A percentile compares a stretch with the other conserved stretches of the same genome.
phyloP scores from a whole-genome alignment of 1,140 invertebrate genomes.

The Nilaparvata lugens region DNA sequence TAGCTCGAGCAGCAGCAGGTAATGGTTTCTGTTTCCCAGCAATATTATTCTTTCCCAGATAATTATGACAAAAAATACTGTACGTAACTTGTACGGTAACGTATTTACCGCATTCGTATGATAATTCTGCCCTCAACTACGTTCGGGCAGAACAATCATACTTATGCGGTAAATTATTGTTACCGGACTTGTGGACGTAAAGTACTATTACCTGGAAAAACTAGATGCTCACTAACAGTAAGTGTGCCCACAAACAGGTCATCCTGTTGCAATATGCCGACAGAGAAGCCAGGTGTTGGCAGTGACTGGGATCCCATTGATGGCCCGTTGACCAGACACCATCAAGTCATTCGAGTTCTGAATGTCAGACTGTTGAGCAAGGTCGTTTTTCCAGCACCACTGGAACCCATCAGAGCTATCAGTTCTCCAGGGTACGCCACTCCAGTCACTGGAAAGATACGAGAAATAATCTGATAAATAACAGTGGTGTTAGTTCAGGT shows the following conservation, averaged over 20 bases:
- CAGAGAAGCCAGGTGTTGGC: conserved; percentile 57
- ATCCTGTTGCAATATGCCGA: conserved; percentile 92
- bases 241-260: conserved; percentile 89
- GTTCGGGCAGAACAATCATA: too few relatives aligned
- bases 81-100: too few relatives aligned
- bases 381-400: conserved; percentile 93
- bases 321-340: conserved; percentile 56
- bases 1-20: too few relatives aligned
- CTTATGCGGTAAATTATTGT: too few relatives aligned
- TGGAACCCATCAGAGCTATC: conserved; percentile 87
- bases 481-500: too few relatives aligned
- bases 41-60: too few relatives aligned
- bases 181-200: too few relatives aligned
- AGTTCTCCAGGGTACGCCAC: conserved; percentile 82
- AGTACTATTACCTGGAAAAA: conserved; percentile 61
- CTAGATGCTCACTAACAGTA: conserved; percentile 83
- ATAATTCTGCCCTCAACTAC: too few relatives aligned
- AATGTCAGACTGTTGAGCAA: conserved; percentile 85
- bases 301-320: conserved; percentile 58
- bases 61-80: too few relatives aligned
- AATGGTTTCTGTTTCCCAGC: too few relatives aligned
- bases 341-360: conserved; percentile 55
- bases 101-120: too few relatives aligned
- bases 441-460: conserved; percentile 63
- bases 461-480: too few relatives aligned